Evolutionary conservation across 1,140 invertebrate species (phyloP), one percentile per base, ranked within the genome.

Genomic region (Bombus difficillimus): DNA sequence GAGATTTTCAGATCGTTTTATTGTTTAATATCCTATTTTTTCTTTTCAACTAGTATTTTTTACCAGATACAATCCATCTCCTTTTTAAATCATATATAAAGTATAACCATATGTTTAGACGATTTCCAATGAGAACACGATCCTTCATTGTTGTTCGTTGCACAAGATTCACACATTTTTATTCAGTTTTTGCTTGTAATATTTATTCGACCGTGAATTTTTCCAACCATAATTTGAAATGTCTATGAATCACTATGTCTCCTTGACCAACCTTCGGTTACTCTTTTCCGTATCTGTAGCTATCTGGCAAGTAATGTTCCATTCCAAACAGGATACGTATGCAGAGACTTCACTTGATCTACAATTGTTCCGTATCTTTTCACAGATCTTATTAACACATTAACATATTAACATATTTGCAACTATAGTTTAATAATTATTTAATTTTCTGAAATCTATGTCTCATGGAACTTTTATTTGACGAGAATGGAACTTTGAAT

Each of bases 261-360:
- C 72, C 59, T 66, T 64, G 32, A 18, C 25, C 32, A 82, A 66
- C 71, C 81, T 83, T 83, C 41, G 6, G 15, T 47, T 32, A 13
- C n/a, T 41, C 8, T 64, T 82, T 62, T 66, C 25, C 34, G 34
- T 83, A 37, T 64, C 32, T 43, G 6, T 28, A 8, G 41, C 32
- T 34, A 64, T 81, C 22, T 34, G 18, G 10, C 37, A 28, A 59
- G 57, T 64, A 82, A 82, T 64, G 39, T 47, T 18, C 39, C 25
- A 18, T 13, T 74, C 39, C 25, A 18, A 43, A 57, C 71, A 74
- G 69, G 39, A 47, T 66, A 66, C 15, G 8, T 15, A 18, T 8
- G 3, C 37, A 28, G 34, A 83, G 81, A 53, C 47, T 84, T 71
- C 41, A 57, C 43, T 87, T 62, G 37, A 75, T 64, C 18, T 83